A percentile compares a stretch with the other conserved stretches of the same genome.
phyloP scores from a whole-genome alignment of 2,888 invertebrate species.

The Alsophila aescularia region DNA sequence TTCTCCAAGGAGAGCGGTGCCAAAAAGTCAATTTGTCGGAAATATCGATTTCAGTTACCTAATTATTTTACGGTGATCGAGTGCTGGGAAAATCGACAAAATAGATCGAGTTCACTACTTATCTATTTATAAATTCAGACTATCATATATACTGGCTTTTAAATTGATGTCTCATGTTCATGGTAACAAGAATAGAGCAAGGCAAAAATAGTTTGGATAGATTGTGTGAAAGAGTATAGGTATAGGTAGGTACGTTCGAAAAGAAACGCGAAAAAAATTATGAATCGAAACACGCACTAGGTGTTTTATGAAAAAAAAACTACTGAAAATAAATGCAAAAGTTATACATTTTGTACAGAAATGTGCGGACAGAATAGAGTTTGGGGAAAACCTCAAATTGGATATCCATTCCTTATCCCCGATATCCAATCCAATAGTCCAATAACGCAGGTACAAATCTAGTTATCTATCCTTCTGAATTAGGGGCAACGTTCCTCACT shows the following conservation, averaged over 20 bases:
- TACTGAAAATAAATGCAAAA: no score
- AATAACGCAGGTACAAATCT: constrained; percentile 7
- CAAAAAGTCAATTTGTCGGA: constrained; percentile 27
- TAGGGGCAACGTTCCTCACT: background rate
- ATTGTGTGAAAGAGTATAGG: no score
- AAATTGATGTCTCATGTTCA: constrained; percentile 1
- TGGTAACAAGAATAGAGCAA: background rate
- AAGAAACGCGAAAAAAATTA: no score
- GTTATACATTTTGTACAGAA: no score
- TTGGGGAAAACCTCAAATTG: constrained; percentile 1
- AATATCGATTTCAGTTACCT: constrained; percentile 20
- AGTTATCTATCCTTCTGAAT: constrained; percentile 1
- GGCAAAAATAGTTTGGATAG: no score
- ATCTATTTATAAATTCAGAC: constrained; percentile 2
- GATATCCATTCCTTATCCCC: constrained; percentile 1
- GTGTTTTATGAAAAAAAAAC: no score
- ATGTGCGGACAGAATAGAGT: background rate
- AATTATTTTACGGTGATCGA: constrained; percentile 21
- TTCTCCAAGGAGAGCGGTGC: constrained; percentile 10
- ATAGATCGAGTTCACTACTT: constrained; percentile 2
- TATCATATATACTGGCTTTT: constrained; percentile 1
- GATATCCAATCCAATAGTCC: background rate
- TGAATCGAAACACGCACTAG: no score
- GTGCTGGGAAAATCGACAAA: constrained; percentile 7
- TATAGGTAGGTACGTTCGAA: no score